Evolutionary conservation across 2,113 vertebrate species (phyloP), one percentile per base, ranked within the genome.

Genomic region (Sylvia atricapilla): DNA sequence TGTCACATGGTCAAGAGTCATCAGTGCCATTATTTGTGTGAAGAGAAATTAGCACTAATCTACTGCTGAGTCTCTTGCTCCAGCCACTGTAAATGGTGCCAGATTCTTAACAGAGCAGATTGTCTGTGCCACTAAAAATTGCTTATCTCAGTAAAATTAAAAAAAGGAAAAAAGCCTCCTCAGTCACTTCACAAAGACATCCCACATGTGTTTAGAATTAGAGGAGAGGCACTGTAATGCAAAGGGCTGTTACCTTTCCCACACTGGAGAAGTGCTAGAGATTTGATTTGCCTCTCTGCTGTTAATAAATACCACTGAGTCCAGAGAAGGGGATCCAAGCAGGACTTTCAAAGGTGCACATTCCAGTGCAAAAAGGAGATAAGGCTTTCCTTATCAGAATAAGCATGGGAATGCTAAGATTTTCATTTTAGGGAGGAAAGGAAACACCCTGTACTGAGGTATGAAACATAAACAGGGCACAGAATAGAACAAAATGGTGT

Each of bases 1-100:
- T 97, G 97, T 97, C 97, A 97, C 95, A 97, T 96, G 97, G 95
- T 95, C 96, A 97, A 95, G 93, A 97, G 92, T 96, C 94, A 96
- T 97, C 97, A 96, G 80, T 91, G 94, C 94, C 96, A 94, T 97
- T 97, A 96, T 95, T 96, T 95, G 88, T 94, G 96, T 96, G 96
- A 93, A 89, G 90, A 96, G 92, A 97, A 97, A 96, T 96, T 96
- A 97, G 84, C 89, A 87, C 90, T 94, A 92, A 95, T 92, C 89
- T 95, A 79, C 62, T 92, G 63, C 84, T 24, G 88, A 94, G 78
- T 68, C 55, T 94, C 78, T 87, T 80, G 86, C 92, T 90, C 90
- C 88, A 95, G 89, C 87, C 94, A 96, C 93, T 93, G 92, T 90
- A 95, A 97, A 89, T 80, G 82, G 92, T 94, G 92, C 89, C 90